Conservation (phyloP, 2,113 vertebrate genomes). For the Acrocephalus arundinaceus region DNA sequence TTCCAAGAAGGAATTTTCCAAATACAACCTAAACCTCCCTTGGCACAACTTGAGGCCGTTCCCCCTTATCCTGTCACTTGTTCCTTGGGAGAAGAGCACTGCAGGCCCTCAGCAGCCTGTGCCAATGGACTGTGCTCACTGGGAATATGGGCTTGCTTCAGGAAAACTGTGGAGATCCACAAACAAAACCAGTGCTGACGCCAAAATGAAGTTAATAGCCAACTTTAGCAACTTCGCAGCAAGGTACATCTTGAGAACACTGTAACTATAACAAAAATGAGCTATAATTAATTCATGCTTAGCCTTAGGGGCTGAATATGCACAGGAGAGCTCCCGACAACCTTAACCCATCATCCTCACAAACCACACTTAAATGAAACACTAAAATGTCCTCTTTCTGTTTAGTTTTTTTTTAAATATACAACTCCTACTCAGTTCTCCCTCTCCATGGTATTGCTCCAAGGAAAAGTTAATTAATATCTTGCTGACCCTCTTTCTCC, state of each 20-base stretch:
- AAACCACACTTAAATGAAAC: not conserved
- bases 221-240: not conserved
- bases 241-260: not conserved
- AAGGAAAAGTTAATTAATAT: constrained; percentile 17
- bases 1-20: not conserved
- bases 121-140: not conserved
- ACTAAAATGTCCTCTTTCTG: not conserved
- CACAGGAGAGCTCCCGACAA: not conserved
- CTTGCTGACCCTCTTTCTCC: not conserved
- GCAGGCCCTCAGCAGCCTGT: fast-evolving
- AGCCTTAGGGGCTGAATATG: not conserved
- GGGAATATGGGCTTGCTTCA: not conserved
- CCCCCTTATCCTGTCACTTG: not conserved
- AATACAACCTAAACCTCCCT: not conserved
- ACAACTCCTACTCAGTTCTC: not conserved
- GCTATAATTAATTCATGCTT: constrained; percentile 22
- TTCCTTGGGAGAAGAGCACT: not conserved
- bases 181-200: not conserved
- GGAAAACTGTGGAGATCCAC: not conserved
- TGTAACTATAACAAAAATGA: not conserved
- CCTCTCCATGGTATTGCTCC: not conserved
- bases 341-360: not conserved
- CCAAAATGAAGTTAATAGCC: not conserved
- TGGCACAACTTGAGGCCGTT: fast-evolving
- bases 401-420: not conserved